Evolutionary conservation across 2,888 invertebrate species (phyloP).

Genomic region (Drosophila mimica): DNA sequence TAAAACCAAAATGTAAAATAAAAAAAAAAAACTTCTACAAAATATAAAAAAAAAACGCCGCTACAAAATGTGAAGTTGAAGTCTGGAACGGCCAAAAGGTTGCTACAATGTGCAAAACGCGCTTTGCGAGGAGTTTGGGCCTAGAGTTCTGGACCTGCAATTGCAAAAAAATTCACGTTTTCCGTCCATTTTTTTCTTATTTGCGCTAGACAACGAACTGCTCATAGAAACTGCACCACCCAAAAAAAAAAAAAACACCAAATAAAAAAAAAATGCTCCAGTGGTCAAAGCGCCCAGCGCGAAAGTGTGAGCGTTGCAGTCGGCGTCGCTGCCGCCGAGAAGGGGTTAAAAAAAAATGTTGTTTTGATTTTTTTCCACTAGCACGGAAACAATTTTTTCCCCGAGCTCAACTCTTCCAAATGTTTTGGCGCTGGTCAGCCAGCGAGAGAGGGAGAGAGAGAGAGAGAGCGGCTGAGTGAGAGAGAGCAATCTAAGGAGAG

Average conservation of each 20-base stretch:
- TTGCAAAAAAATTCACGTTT: slow-evolving; percentile 78
- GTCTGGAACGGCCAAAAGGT: slow-evolving; percentile 65
- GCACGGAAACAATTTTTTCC: slow-evolving; percentile 50
- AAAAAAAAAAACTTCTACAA: slow-evolving; percentile 31
- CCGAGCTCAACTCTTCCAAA: slow-evolving; percentile 51
- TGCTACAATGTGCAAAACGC: slow-evolving; percentile 78
- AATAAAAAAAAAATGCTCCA: slow-evolving; percentile 6
- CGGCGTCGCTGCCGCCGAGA: slow-evolving; percentile 59
- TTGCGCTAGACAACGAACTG: slow-evolving; percentile 49
- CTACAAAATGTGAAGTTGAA: slow-evolving; percentile 38
- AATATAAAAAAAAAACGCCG: slow-evolving; percentile 29
- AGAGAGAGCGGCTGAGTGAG: slow-evolving; percentile 1
- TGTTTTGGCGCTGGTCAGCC: slow-evolving; percentile 65
- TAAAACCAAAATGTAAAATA: slow-evolving; percentile 60
- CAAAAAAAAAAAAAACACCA: slow-evolving; percentile 4
- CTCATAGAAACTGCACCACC: slow-evolving; percentile 73
- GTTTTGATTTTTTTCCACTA: slow-evolving; percentile 77
- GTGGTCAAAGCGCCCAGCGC: slow-evolving; percentile 28
- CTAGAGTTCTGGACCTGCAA: slow-evolving; percentile 54
- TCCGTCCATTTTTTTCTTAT: slow-evolving; percentile 67
- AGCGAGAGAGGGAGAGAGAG: slow-evolving; percentile 19
- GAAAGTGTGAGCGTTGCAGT: slow-evolving; percentile 55
- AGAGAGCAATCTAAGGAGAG: slow-evolving; percentile 33
- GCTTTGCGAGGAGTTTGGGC: slow-evolving; percentile 41
- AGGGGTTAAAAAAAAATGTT: slow-evolving; percentile 78